These are phyloP conservation scores for Perithous albicinctus DNA, from an alignment of 2,888 invertebrate species.

Conservation along the genomic window DNA sequence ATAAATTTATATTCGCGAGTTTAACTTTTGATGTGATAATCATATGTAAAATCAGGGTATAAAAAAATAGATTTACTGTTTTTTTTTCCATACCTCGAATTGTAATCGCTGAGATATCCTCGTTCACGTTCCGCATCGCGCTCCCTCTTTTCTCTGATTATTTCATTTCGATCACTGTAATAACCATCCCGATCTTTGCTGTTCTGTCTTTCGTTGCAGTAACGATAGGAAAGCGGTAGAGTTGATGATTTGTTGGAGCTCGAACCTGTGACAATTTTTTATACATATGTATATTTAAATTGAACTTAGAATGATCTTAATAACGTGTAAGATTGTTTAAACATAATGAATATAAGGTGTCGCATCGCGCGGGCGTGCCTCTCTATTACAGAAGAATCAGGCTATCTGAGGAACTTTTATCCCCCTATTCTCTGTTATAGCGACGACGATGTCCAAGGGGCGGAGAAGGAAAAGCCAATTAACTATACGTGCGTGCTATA, in stretches of 20 bases:
- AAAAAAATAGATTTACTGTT: not conserved
- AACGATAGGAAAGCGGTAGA: slow-evolving; percentile 91
- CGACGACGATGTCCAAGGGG: slow-evolving; percentile 40
- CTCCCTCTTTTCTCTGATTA: slow-evolving; percentile 90
- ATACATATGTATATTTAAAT: slow-evolving; percentile 26
- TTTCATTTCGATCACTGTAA: slow-evolving; percentile 95
- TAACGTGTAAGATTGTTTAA: slow-evolving; percentile 2
- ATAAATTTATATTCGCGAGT: not conserved
- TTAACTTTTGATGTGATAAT: not conserved
- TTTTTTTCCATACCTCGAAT: slow-evolving; percentile 87
- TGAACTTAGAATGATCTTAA: not conserved
- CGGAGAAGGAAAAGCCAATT: slow-evolving; percentile 65
- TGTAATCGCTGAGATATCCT: slow-evolving; percentile 93
- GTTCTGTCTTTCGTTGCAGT: slow-evolving; percentile 86
- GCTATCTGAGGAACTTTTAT: slow-evolving; percentile 60
- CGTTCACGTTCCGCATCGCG: slow-evolving; percentile 89
- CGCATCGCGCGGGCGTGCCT: slow-evolving; percentile 54
- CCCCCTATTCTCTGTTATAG: slow-evolving; percentile 39
- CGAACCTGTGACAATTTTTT: slow-evolving; percentile 86
- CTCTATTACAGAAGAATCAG: slow-evolving; percentile 58
- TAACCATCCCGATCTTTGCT: slow-evolving; percentile 93
- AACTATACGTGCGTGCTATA: slow-evolving; percentile 67
- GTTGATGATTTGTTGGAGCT: slow-evolving; percentile 93
- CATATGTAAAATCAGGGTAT: not conserved
- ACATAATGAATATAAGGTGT: not conserved